Conservation (phyloP, 2,797 vertebrate genomes). For the Acanthiza pusilla region DNA sequence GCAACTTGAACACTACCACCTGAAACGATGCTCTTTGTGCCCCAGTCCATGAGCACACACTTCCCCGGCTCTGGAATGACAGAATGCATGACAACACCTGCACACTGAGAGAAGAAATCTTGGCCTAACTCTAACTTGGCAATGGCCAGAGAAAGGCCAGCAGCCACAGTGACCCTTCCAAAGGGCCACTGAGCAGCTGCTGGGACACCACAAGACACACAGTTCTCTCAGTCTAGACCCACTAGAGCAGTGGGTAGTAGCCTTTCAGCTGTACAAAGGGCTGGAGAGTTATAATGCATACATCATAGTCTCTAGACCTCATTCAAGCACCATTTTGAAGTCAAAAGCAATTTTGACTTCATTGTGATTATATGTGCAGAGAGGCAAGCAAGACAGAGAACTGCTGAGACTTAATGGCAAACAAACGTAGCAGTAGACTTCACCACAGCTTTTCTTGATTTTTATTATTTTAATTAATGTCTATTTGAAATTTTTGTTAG, state of each 20-base stretch:
- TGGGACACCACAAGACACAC: not conserved
- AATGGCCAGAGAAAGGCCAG: rapidly evolving
- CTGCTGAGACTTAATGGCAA: not conserved
- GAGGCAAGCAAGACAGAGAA: not conserved
- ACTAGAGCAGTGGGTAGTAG: not conserved
- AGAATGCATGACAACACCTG: not conserved
- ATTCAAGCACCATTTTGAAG: not conserved
- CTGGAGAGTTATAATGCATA: not conserved
- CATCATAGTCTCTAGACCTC: not conserved
- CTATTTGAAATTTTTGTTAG: not conserved
- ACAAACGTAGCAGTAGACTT: not conserved
- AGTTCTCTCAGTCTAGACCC: not conserved
- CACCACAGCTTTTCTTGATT: not conserved
- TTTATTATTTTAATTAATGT: not conserved
- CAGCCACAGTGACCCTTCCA: not conserved
- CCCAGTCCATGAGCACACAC: rapidly evolving
- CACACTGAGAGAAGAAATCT: not conserved
- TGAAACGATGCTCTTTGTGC: not conserved
- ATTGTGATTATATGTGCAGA: not conserved
- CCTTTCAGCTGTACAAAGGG: not conserved
- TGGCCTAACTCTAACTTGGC: rapidly evolving
- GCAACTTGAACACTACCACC: not conserved
- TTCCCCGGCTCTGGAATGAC: not conserved
- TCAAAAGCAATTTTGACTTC: not conserved
- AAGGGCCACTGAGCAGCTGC: not conserved